phyloP scores from a whole-genome alignment of 2,797 vertebrate species.

The Macrochelys suwanniensis region DNA sequence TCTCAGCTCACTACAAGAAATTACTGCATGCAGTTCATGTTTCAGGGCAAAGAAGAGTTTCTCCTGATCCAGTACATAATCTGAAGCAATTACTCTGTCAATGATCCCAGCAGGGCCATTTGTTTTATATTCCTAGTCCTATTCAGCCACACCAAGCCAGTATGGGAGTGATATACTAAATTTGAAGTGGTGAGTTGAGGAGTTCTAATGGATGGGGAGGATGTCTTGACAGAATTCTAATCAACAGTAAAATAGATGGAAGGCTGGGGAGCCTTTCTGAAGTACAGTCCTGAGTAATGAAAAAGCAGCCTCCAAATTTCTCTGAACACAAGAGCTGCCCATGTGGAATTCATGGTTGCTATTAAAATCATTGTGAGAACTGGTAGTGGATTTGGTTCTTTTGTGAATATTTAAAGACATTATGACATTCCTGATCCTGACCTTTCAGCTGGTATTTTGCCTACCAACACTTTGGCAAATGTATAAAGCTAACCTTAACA shows the following conservation, averaged over 20 bases:
- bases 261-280: background rate
- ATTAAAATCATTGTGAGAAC: background rate
- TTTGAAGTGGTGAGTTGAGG: background rate
- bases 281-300: background rate
- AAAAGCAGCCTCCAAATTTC: background rate
- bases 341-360: background rate
- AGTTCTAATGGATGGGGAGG: background rate
- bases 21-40: background rate
- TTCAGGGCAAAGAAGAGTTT: background rate
- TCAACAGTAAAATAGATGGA: background rate
- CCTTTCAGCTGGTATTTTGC: background rate
- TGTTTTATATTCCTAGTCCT: background rate
- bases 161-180: background rate
- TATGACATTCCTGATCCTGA: background rate
- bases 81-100: background rate
- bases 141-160: background rate
- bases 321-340: background rate
- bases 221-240: background rate
- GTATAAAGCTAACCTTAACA: background rate
- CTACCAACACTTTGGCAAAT: background rate
- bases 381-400: background rate
- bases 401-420: background rate
- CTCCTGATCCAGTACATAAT: background rate
- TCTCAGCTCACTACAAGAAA: background rate
- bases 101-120: background rate